phyloP scores from a whole-genome alignment of 2,888 invertebrate genomes.

The Apamea monoglypha region DNA sequence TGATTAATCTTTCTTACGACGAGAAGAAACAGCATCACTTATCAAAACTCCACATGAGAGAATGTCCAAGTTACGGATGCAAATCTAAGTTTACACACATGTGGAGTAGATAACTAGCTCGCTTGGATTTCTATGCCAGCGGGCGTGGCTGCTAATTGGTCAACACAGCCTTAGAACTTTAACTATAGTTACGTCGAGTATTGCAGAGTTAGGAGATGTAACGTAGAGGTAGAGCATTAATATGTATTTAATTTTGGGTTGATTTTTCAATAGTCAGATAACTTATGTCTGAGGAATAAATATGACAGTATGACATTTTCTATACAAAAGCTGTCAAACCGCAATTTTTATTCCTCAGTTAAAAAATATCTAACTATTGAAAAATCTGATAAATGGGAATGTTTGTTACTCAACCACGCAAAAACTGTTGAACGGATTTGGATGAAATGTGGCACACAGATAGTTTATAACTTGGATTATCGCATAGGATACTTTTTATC shows the following conservation, averaged over 20 bases:
- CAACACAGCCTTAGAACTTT: slow-evolving; percentile 36
- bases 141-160: slow-evolving; percentile 48
- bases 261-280: no score
- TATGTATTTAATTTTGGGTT: not conserved
- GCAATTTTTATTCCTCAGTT: no score
- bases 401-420: not conserved
- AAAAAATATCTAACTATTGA: no score
- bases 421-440: not conserved
- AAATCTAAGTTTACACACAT: slow-evolving; percentile 36
- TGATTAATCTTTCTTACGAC: not conserved
- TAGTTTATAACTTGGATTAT: not conserved
- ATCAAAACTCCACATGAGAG: not conserved
- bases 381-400: not conserved
- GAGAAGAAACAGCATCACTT: not conserved
- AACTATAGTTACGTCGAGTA: not conserved
- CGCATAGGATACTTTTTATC: not conserved
- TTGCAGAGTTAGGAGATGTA: no score
- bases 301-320: no score
- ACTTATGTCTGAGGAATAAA: no score
- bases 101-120: slow-evolving; percentile 14
- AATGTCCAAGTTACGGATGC: slow-evolving; percentile 3
- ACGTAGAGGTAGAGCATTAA: no score
- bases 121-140: slow-evolving; percentile 40
- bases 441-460: not conserved
- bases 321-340: no score